phyloP scores from a whole-genome alignment of 2,797 vertebrate species.

The Aulostomus chinensis region DNA sequence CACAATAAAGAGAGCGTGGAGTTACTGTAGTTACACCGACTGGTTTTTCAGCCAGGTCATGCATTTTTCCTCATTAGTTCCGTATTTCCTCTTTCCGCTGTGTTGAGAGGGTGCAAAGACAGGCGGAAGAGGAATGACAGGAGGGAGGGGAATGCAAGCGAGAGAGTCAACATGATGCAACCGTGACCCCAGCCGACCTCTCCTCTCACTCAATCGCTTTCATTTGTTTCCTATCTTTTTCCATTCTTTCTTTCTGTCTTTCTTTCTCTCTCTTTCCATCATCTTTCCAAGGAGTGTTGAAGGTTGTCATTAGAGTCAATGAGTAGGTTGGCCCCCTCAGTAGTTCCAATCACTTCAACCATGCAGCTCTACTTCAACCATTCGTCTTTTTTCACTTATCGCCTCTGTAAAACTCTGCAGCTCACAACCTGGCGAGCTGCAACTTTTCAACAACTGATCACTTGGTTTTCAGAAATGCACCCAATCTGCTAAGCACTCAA shows the following conservation, averaged over 20 bases:
- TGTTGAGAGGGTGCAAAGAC: conserved; percentile 24
- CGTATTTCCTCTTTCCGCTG: conserved; percentile 11
- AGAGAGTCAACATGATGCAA: conserved; percentile 41
- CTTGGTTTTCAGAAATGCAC: no score
- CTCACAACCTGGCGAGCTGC: no score
- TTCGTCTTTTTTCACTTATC: no score
- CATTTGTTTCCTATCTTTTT: conserved; percentile 17
- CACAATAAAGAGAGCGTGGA: background rate
- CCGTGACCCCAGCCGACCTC: conserved; percentile 32
- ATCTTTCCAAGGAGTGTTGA: conserved; percentile 26
- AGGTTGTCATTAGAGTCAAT: conserved; percentile 56
- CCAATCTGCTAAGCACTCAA: no score
- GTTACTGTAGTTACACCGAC: conserved; percentile 18
- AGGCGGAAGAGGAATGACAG: conserved; percentile 21
- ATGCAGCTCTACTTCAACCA: no score
- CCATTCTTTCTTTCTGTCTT: conserved; percentile 22
- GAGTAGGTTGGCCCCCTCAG: conserved; percentile 52
- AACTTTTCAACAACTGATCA: no score
- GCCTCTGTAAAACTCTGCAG: background rate
- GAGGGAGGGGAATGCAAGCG: conserved; percentile 8
- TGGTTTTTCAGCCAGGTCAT: no score
- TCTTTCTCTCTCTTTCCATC: conserved; percentile 13
- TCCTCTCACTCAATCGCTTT: conserved; percentile 4
- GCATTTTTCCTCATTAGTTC: no score
- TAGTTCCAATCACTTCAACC: conserved; percentile 51